These are phyloP conservation scores for Takifugu flavidus DNA, from an alignment of 2,113 vertebrate species.

Conservation along the genomic window DNA sequence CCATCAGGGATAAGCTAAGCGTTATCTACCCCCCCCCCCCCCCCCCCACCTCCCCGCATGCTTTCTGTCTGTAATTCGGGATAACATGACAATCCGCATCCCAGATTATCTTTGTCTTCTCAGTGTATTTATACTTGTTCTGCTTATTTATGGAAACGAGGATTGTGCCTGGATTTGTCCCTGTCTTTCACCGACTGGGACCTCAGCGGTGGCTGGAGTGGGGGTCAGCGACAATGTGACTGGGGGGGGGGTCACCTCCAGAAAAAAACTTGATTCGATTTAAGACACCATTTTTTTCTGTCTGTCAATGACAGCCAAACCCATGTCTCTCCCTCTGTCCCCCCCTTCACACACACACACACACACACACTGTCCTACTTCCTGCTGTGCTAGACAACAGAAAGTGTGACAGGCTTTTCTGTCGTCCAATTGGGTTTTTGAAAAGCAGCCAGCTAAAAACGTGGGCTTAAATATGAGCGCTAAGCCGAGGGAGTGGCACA, in stretches of 20 bases:
- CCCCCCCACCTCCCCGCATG: slow-evolving; percentile 19
- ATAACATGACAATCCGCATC: slow-evolving; percentile 63
- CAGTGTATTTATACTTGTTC: slow-evolving; percentile 60
- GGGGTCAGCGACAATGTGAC: slow-evolving; percentile 2
- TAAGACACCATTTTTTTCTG: not conserved
- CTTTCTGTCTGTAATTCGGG: slow-evolving; percentile 56
- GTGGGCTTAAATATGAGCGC: slow-evolving; percentile 33
- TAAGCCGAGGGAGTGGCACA: slow-evolving; percentile 19
- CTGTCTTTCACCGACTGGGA: not conserved
- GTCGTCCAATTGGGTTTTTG: slow-evolving; percentile 26
- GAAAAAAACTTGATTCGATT: too few species aligned
- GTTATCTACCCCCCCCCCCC: slow-evolving; percentile 38
- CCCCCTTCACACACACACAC: not conserved
- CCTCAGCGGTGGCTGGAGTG: not conserved
- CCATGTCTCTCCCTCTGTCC: too few species aligned
- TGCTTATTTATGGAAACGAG: slow-evolving; percentile 50
- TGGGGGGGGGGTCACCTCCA: too few species aligned
- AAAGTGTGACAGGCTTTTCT: slow-evolving; percentile 22
- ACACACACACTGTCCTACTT: not conserved
- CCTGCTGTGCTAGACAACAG: slow-evolving; percentile 11
- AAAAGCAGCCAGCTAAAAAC: slow-evolving; percentile 34
- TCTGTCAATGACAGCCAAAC: not conserved
- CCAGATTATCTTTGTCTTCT: slow-evolving; percentile 64
- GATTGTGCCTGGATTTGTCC: slow-evolving; percentile 1
- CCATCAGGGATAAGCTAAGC: slow-evolving; percentile 65